Base-by-base conservation (phyloP, 2,888 invertebrate genomes). In the Strigamia crassipes region DNA sequence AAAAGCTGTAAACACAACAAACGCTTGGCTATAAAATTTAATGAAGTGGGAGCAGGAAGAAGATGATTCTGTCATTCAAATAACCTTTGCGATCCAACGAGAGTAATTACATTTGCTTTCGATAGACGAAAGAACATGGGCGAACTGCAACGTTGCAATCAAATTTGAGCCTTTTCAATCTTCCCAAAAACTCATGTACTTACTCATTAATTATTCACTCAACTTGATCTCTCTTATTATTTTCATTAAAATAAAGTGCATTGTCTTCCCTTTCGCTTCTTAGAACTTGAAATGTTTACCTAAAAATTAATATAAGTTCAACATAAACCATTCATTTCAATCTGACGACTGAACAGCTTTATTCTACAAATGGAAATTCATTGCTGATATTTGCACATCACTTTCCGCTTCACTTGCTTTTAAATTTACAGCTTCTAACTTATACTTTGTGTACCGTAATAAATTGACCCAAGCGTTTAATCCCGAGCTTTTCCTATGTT, bases 161-260 rank as follows among this genome's bases (percentile, higher is more conserved):
- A 66, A 66, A 66, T 66, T 66, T 66, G 61, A 66, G 61, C 61
- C 61, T 66, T 66, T 66, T 66, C 61, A 66, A 66, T 66, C 61
- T 66, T 66, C 27, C 27, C 21, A 15, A 5, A 66, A 66, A 66
- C 61, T 23, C 61, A 66, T 66, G 61, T 66, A 66, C 61, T 66
- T 23, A 66, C 9, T 66, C 61, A 66, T 66, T 66, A 66, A 66
- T 66, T 66, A 66, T 66, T 66, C 61, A 66, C 61, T 66, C 61
- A 66, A 66, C 61, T 66, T 66, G 61, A 66, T 66, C 61, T 66
- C 61, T 66, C 61, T 66, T 66, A 66, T 66, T 66, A 66, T 66
- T 66, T 66, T 66, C 61, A 66, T 66, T 66, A 66, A 66, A 61
- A 66, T 66, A 66, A 66, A 66, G 61, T 66, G 61, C 21, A 23